Evolutionary conservation across 2,888 invertebrate genomes (phyloP), one percentile per base, ranked within the genome.

Genomic region (Stegophylla sp.): DNA sequence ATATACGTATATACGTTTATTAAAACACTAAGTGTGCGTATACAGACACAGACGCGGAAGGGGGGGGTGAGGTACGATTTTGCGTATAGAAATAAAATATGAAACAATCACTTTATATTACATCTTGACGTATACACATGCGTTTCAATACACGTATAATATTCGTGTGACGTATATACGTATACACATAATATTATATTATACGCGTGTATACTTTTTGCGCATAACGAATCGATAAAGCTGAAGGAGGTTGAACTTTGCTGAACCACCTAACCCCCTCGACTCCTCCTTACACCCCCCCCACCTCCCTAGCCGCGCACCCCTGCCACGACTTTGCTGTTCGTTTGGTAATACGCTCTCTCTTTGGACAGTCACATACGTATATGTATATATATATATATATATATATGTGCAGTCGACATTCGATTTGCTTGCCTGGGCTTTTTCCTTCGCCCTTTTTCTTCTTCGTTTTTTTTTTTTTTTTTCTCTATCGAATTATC

Each of bases 401-500:
- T n/a, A n/a, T n/a, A n/a, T n/a, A n/a, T n/a, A 59, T 48, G 41
- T 71, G 61, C 69, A 59, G 79, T 71, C 69, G 79, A 79, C 79
- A 79, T 79, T 71, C 79, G 79, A 79, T 79, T 79, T 79, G 69
- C 69, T 71, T 45, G 59, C 67, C 69, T 41, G 79, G 69, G 69
- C 23, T 79, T 77, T 66, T 56, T 45, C 28, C 56, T 79, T 59
- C 20, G 43, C 59, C 63, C 20, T 74, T 63, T 63, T 73, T 67
- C n/a, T n/a, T n/a, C n/a, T n/a, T n/a, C n/a, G n/a, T n/a, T n/a
- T 63, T 20, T 63, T 28, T 48, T 43, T 67, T 67, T 66, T 61
- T 45, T 67, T 43, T 56, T 61, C 61, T 71, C 34, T 79, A 79
- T 79, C 69, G 61, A 79, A 79, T 79, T 79, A 79, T 79, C 69